These are phyloP conservation scores for Sipunculus nudus DNA, from an alignment of 2,888 invertebrate genomes.

Conservation along the genomic window DNA sequence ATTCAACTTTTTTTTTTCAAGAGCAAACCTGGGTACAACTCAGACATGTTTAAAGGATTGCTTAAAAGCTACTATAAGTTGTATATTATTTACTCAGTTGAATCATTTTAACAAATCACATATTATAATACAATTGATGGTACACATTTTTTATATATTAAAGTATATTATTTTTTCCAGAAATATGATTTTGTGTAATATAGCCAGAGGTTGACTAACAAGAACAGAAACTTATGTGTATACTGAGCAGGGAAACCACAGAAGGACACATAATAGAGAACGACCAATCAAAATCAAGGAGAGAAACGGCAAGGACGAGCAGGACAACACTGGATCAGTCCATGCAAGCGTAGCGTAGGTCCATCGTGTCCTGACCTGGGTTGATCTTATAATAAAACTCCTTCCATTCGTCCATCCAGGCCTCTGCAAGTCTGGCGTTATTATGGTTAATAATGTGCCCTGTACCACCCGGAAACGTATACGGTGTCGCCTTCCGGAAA, in stretches of 20 bases:
- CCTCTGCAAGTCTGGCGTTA: slow-evolving; percentile 95
- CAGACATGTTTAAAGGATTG: too few relatives aligned
- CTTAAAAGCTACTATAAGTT: too few relatives aligned
- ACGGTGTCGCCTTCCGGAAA: slow-evolving; percentile 77
- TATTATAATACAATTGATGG: too few relatives aligned
- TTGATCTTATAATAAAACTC: slow-evolving; percentile 62
- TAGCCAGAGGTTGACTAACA: background rate
- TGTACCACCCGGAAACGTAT: slow-evolving; percentile 93
- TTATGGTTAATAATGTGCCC: slow-evolving; percentile 91
- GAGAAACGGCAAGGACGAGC: background rate
- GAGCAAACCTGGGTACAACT: too few relatives aligned
- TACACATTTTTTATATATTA: too few relatives aligned
- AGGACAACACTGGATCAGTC: background rate
- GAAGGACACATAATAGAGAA: background rate
- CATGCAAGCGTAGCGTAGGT: too few relatives aligned
- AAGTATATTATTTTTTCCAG: too few relatives aligned
- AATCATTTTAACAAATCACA: too few relatives aligned
- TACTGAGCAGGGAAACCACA: background rate
- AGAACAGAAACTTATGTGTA: background rate
- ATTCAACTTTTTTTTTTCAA: too few relatives aligned
- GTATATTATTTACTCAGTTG: too few relatives aligned
- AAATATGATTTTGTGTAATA: background rate
- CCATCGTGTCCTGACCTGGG: slow-evolving; percentile 68
- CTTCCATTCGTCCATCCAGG: slow-evolving; percentile 99
- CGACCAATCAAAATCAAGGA: background rate